A percentile compares a stretch with the other conserved stretches of the same genome.
Evolutionary conservation across 2,888 invertebrate genomes (phyloP).

Genomic region (Parasteatoda lunata): DNA sequence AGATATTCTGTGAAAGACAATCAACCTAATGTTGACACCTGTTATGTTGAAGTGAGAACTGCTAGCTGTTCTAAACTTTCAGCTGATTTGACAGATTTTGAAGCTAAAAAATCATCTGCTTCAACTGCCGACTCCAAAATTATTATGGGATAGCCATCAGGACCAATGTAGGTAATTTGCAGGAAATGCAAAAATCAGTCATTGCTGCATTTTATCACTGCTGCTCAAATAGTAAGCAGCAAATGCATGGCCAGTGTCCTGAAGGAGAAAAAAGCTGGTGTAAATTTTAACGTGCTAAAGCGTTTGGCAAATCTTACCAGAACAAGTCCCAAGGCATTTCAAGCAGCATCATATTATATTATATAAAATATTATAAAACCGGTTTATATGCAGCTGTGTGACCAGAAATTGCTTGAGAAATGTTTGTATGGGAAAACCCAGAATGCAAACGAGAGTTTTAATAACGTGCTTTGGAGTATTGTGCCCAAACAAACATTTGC

Average conservation of each 20-base stretch:
- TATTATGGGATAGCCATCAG: constrained; percentile 16
- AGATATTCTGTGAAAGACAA: too few relatives aligned
- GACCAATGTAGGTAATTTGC: background rate
- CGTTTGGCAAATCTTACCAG: background rate
- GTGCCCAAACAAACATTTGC: background rate
- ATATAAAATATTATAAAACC: background rate
- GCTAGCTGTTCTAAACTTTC: too few relatives aligned
- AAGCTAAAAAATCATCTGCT: too few relatives aligned
- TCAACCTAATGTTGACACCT: too few relatives aligned
- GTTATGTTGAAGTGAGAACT: too few relatives aligned
- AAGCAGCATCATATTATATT: background rate
- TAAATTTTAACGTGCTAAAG: background rate
- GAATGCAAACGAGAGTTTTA: background rate
- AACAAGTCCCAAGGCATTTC: background rate
- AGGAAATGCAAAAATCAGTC: too few relatives aligned
- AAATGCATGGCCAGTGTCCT: background rate
- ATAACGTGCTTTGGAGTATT: background rate
- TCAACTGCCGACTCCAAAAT: background rate
- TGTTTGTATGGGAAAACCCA: background rate
- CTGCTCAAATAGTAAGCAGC: background rate
- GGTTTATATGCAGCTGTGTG: background rate
- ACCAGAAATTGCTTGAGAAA: background rate
- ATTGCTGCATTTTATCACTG: constrained; percentile 14
- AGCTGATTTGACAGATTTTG: too few relatives aligned
- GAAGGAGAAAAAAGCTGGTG: background rate